These are phyloP conservation scores for Coenonympha glycerion DNA, from an alignment of 2,888 invertebrate species.

Conservation along the genomic window DNA sequence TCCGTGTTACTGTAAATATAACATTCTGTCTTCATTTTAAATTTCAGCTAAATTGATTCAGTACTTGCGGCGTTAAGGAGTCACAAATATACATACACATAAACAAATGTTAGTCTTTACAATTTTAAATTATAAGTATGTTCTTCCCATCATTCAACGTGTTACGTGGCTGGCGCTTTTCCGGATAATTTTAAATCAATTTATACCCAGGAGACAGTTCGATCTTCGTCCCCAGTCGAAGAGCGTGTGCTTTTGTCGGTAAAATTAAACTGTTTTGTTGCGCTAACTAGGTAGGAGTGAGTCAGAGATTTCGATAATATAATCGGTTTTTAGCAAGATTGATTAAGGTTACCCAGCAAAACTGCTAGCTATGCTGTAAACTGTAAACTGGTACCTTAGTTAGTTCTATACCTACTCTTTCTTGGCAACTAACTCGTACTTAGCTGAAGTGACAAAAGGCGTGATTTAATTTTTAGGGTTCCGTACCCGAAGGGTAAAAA, in stretches of 20 bases:
- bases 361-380: background rate
- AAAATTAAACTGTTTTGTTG: constrained; percentile 56
- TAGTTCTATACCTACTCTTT: too few relatives aligned
- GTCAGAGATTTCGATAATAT: constrained; percentile 31
- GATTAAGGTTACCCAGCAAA: constrained; percentile 11
- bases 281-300: constrained; percentile 42
- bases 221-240: constrained; percentile 44
- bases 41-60: too few relatives aligned
- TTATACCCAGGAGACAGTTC: constrained; percentile 48
- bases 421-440: too few relatives aligned
- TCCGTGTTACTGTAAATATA: too few relatives aligned
- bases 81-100: too few relatives aligned
- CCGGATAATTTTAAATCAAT: constrained; percentile 20
- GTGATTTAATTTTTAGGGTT: too few relatives aligned
- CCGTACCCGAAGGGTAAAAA: too few relatives aligned
- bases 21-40: too few relatives aligned
- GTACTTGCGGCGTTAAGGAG: too few relatives aligned
- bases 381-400: too few relatives aligned
- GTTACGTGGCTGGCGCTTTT: constrained; percentile 23
- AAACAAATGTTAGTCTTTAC: background rate
- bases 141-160: constrained; percentile 10
- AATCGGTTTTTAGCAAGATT: constrained; percentile 22
- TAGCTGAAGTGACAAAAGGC: too few relatives aligned
- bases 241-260: constrained; percentile 35
- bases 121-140: too few relatives aligned